Conservation (phyloP, 2,888 invertebrate species). For the Lasioglossum figueresi region DNA sequence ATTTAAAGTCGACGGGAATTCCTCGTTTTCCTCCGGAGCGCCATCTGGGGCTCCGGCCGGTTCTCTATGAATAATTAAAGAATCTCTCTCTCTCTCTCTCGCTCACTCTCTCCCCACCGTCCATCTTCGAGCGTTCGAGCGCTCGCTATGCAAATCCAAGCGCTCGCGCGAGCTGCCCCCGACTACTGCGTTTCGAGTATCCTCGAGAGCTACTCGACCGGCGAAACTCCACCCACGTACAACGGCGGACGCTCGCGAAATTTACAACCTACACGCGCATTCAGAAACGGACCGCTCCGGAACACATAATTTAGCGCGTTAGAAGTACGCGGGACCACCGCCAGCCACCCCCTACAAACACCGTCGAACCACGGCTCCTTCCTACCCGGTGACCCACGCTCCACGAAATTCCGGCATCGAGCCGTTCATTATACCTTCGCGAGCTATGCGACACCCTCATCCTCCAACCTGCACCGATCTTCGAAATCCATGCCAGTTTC, state of each 20-base stretch:
- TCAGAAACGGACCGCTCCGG: conserved; percentile 43
- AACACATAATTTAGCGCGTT: conserved; percentile 52
- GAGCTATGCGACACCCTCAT: not conserved
- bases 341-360: not conserved
- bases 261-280: conserved; percentile 58
- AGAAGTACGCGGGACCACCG: conserved; percentile 28
- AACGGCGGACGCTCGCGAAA: conserved; percentile 47
- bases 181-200: conserved; percentile 59
- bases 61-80: conserved; percentile 60
- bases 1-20: conserved; percentile 23
- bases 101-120: conserved; percentile 17
- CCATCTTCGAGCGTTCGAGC: conserved; percentile 49
- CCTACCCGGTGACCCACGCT: not conserved
- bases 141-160: conserved; percentile 54
- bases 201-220: conserved; percentile 53
- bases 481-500: not conserved
- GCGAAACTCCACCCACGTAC: conserved; percentile 57
- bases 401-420: conserved; percentile 1
- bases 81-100: conserved; percentile 28
- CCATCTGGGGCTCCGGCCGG: not conserved
- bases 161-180: conserved; percentile 19
- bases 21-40: conserved; percentile 20
- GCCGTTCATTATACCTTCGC: not conserved
- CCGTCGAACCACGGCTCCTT: conserved; percentile 22
- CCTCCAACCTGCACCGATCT: not conserved